Evolutionary conservation across 2,797 vertebrate species (phyloP), one percentile per base, ranked within the genome.

Genomic region (Enteromius treurensis): DNA sequence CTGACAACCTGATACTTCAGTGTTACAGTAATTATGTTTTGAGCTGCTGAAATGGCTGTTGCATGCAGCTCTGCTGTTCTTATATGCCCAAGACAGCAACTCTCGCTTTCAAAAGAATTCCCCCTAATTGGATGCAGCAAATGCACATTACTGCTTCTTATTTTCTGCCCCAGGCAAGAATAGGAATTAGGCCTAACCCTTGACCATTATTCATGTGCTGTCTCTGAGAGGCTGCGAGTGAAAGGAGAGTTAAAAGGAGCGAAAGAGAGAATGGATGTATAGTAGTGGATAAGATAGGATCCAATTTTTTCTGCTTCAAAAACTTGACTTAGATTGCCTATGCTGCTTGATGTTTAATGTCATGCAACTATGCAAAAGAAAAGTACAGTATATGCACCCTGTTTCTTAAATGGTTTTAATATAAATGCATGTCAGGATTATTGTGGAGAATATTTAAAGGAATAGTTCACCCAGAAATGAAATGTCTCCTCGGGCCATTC

Each of bases 71-170:
- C 10, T 13, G 6, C 29, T n/a, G 34, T 51, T 58, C 13, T 55
- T 67, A 74, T 53, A 23, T 2, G 14, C 45, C 6, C 15, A 15
- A 26, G 17, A 21, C 55, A 73, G 40, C 67, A 21, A 26, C 37
- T 40, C 45, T 34, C 64, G 47, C 58, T 79, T 81, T 77, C 79
- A 82, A 47, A 58, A 10, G 15, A 49, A 49, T 68, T 58, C 64
- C 6, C n/a, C 17, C 9, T 65, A 49, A 84, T 49, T 62, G 53
- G 51, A 83, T 34, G 3, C 42, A 10, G 13, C 11, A 68, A 84
- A 86, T 82, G 60, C 80, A 82, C 78, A 85, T 78, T 81, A 14
- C 37, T 87, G 58, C 85, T 79, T 78, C 69, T 47, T 77, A 86
- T 13, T 64, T 77, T 29, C 29, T 6, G n/a, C 64, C 75, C 23